phyloP scores from a whole-genome alignment of 2,888 invertebrate species.

The Orchesellides sinensis region DNA sequence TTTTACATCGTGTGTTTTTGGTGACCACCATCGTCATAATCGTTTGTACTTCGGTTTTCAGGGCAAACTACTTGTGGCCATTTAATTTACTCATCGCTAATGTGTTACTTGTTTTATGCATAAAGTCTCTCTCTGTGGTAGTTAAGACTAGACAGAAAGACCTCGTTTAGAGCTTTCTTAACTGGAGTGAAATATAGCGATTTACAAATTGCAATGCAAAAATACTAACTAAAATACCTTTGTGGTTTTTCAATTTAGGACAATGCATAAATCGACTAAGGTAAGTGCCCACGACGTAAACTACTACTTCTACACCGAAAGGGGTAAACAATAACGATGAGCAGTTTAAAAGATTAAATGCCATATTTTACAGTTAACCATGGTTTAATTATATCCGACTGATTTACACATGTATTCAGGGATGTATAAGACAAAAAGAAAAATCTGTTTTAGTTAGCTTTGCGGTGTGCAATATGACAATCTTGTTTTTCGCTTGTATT shows the following conservation, averaged over 20 bases:
- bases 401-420: too few relatives aligned
- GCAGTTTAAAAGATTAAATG: slow-evolving; percentile 14
- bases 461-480: neutral
- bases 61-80: neutral
- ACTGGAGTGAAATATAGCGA: neutral
- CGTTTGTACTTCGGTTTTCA: neutral
- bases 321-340: too few relatives aligned
- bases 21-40: neutral
- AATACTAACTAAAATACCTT: neutral
- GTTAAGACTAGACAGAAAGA: neutral
- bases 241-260: neutral
- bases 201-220: neutral
- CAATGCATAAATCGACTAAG: neutral
- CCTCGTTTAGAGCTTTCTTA: neutral
- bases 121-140: too few relatives aligned
- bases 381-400: slow-evolving; percentile 28
- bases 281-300: too few relatives aligned
- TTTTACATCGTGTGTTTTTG: too few relatives aligned
- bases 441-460: neutral
- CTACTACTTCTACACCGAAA: too few relatives aligned
- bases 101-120: too few relatives aligned
- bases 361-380: slow-evolving; percentile 23
- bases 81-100: too few relatives aligned
- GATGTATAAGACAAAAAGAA: slow-evolving; percentile 7
- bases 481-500: neutral